phyloP scores from a whole-genome alignment of 2,797 vertebrate species.

The Pseudomugil gertrudae region DNA sequence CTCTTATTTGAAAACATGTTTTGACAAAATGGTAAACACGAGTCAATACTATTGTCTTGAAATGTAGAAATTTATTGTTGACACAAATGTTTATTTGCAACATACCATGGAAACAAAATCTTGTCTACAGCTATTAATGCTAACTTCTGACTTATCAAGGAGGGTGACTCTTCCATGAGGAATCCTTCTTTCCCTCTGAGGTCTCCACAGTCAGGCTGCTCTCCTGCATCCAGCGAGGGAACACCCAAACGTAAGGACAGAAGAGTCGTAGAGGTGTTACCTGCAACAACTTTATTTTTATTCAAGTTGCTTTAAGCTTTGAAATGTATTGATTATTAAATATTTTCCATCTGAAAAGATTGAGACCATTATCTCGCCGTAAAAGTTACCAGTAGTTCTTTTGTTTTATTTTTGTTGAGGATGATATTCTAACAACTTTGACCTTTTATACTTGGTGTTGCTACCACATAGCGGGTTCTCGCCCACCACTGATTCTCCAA shows the following conservation, averaged over 20 bases:
- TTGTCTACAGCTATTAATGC: constrained; percentile 5
- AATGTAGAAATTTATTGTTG: neutral
- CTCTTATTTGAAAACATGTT: neutral
- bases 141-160: constrained; percentile 75
- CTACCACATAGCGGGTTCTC: constrained; percentile 84
- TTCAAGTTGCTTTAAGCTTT: neutral
- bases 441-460: constrained; percentile 16
- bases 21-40: neutral
- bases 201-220: constrained; percentile 93
- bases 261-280: neutral
- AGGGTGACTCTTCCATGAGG: constrained; percentile 90
- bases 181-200: constrained; percentile 91
- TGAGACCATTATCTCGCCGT: constrained; percentile 1
- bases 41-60: neutral
- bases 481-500: constrained; percentile 91
- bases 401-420: neutral
- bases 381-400: neutral
- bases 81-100: neutral
- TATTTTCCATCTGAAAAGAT: constrained; percentile 9
- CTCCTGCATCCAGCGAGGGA: constrained; percentile 93
- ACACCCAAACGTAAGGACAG: constrained; percentile 89
- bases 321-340: neutral
- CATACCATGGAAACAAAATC: neutral
- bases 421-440: constrained; percentile 7
- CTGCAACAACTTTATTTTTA: neutral